Evolutionary conservation across 2,888 invertebrate genomes (phyloP), one percentile per base, ranked within the genome.

Genomic region (Cheilosia impressa): DNA sequence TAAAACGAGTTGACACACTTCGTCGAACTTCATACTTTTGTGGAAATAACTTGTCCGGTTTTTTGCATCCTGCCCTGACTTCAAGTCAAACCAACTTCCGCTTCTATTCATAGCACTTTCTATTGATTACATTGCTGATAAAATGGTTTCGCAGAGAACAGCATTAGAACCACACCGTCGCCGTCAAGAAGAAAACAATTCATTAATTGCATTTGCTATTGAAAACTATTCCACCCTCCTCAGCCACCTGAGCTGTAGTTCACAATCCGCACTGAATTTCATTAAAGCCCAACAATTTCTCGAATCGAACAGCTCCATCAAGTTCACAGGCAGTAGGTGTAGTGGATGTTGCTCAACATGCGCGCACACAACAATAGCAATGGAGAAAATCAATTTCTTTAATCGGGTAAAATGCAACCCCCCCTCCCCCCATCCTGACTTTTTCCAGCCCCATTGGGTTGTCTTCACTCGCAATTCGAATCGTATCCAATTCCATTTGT

Each of bases 151-250:
- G 19, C 22, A 24, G 24, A 19, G 19, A 15, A n/a, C 22, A 50
- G 34, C 38, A 4, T 22, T 17, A 9, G 31, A 34, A 7, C 24
- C 65, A 22, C 24, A 38, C 45, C n/a, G 17, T 24, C 24, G 22
- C 22, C 15, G 24, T 52, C 24, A 43, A 24, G 53, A 68, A 50
- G 68, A 52, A 73, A 73, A 73, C 63, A 72, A 78, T 73, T 52
- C 63, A 83, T 78, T 83, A 83, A 83, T 83, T 78, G 83, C 78
- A 78, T 73, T 83, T 73, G 68, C 52, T n/a, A 73, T 62, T 69
- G 81, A 63, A 81, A 68, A 63, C 75, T 57, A 63, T 68, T 82
- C 47, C 45, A 57, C 15, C 34, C 15, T 7, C 34, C 15, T 7
- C 15, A 38, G 4, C 7, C 15, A 15, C 19, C 13, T 24, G 27